Percentiles rank a stretch among this genome's conserved stretches.
Conservation (phyloP, 2,888 invertebrate species). For the Nomada flava region DNA sequence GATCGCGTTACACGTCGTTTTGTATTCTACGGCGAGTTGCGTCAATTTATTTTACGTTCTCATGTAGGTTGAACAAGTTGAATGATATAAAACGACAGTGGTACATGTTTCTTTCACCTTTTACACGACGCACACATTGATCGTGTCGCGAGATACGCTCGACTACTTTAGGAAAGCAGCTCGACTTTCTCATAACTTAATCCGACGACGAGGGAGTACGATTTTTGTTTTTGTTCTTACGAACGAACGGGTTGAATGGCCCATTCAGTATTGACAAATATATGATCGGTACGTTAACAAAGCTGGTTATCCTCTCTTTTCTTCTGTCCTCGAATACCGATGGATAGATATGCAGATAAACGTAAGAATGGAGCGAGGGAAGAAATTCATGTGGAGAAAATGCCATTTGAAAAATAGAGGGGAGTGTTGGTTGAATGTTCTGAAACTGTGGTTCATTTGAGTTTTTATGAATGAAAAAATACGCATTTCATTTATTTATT, state of each 20-base stretch:
- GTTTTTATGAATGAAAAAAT: too few species aligned
- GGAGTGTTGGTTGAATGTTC: too few species aligned
- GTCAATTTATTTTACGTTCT: conserved; percentile 59
- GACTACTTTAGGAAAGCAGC: conserved; percentile 65
- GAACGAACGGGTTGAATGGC: conserved; percentile 21
- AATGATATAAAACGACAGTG: conserved; percentile 68
- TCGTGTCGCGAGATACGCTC: conserved; percentile 67
- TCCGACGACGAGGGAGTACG: conserved; percentile 24
- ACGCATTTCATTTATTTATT: too few species aligned
- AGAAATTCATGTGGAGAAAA: too few species aligned
- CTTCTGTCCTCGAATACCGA: too few species aligned
- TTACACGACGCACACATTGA: conserved; percentile 65
- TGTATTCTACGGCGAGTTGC: conserved; percentile 47
- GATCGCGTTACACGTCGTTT: conserved; percentile 58
- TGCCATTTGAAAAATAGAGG: too few species aligned
- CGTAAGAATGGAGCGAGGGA: too few species aligned
- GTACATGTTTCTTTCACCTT: conserved; percentile 66
- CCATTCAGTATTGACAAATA: conserved; percentile 19
- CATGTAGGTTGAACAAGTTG: conserved; percentile 60
- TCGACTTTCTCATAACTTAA: conserved; percentile 65
- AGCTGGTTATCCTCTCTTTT: background rate
- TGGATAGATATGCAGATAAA: too few species aligned
- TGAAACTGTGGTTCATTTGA: too few species aligned
- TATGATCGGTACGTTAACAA: conserved; percentile 3
- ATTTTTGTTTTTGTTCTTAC: conserved; percentile 17